A percentile compares a stretch with the other conserved stretches of the same genome.
These are phyloP conservation scores for Brachypalpus laphriformis DNA, from an alignment of 2,888 invertebrate genomes.

Conservation along the genomic window DNA sequence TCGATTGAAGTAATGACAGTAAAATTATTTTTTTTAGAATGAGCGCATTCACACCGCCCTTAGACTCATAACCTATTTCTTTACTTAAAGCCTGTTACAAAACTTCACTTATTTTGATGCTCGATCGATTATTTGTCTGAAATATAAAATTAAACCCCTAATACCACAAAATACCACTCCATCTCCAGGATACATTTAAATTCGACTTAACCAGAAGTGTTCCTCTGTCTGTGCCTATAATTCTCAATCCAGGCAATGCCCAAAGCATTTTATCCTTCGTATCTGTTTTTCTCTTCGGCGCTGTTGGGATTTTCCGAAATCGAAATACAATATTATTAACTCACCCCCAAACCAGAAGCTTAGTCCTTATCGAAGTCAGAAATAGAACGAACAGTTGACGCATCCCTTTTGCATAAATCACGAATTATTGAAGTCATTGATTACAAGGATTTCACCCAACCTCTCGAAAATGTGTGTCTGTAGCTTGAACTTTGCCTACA, in stretches of 20 bases:
- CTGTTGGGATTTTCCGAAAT: constrained; percentile 21
- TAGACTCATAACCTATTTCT: too few relatives aligned
- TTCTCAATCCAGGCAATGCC: constrained; percentile 32
- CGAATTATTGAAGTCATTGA: constrained; percentile 60
- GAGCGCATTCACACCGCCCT: too few relatives aligned
- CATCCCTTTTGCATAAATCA: constrained; percentile 68
- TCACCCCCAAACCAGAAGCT: background rate
- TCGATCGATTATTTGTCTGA: background rate
- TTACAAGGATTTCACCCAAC: constrained; percentile 46
- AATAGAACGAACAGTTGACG: constrained; percentile 45
- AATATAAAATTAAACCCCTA: background rate
- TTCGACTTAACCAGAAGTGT: constrained; percentile 8
- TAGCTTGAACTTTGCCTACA: constrained; percentile 10
- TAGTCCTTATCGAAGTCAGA: constrained; percentile 50
- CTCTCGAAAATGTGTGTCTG: background rate
- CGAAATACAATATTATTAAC: constrained; percentile 55
- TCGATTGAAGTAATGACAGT: too few relatives aligned
- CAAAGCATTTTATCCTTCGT: background rate
- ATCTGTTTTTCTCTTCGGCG: background rate
- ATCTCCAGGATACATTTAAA: constrained; percentile 7
- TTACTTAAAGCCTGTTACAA: too few relatives aligned
- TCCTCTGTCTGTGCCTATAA: constrained; percentile 29
- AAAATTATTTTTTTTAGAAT: too few relatives aligned
- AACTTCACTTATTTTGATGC: too few relatives aligned
- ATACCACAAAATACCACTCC: background rate